Conservation (phyloP, 2,113 vertebrate genomes). For the Suricata suricatta region DNA sequence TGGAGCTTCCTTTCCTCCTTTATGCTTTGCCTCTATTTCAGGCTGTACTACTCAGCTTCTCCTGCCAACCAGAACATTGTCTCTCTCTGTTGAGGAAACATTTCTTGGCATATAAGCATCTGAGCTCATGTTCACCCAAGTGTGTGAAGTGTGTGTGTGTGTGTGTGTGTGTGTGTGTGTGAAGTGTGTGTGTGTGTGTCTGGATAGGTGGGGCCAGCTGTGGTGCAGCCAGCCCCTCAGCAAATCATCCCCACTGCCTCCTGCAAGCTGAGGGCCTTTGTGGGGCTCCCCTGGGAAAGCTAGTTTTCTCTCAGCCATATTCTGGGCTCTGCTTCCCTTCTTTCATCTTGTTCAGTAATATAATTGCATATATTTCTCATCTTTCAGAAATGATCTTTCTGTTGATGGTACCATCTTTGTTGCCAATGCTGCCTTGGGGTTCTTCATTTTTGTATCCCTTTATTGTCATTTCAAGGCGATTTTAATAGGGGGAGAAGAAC, state of each 20-base stretch:
- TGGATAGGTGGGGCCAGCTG: neutral
- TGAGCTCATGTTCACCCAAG: neutral
- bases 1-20: neutral
- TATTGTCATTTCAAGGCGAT: neutral
- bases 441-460: neutral
- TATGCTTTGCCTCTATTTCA: neutral
- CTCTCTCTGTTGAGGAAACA: neutral
- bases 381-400: neutral
- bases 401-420: neutral
- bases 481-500: neutral
- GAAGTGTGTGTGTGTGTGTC: neutral
- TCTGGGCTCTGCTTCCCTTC: neutral
- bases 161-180: neutral
- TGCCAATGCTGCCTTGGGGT: too few relatives aligned
- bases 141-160: neutral
- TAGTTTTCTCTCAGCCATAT: neutral
- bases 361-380: neutral
- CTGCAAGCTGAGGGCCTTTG: neutral
- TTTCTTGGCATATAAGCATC: neutral
- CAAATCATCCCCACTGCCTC: neutral
- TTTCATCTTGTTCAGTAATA: neutral
- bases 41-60: neutral
- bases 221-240: neutral
- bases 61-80: neutral
- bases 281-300: neutral